Evolutionary conservation across 2,888 invertebrate genomes (phyloP), one percentile per base, ranked within the genome.

Genomic region (Sabatieria punctata): DNA sequence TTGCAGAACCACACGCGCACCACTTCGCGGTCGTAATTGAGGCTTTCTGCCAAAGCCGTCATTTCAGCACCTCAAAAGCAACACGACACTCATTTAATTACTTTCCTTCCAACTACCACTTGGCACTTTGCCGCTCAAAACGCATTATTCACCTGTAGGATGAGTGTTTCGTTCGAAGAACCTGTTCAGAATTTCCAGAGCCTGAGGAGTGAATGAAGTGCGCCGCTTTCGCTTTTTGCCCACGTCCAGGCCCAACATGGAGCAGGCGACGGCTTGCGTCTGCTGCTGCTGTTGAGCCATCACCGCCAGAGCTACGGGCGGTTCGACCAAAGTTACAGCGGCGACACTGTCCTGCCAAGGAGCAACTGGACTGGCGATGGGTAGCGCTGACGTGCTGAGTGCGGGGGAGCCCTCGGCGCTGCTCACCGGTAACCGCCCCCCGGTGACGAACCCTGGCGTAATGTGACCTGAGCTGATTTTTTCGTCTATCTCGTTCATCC

Each of bases 1-100:
- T 95, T 95, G 72, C 93, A 95, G 72, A 95, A 95, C 93, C 95
- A 95, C 71, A 95, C 93, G 68, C 93, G 75, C 62, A 95, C 91
- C 45, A 93, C 93, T 73, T 95, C 93, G 46, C 93, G 76, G 65
- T 93, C 93, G 70, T 93, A 93, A 56, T 91, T 91, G 48, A 95
- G 72, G 67, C 88, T 86, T 65, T 89, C 86, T 15, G 91, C 88
- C 55, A 93, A 72, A 36, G 85, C 85, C 19, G 91, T 93, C 66
- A 93, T 93, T 75, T 93, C 93, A 51, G 86, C 85, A 55, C 91
- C 91, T 91, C 54, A 22, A 56, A 72, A 38, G 74, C 67, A 46
- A 53, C 57, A 52, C 51, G 53, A 47, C 55, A 52, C 49, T 38
- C 35, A 27, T 52, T 13, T 19, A 21, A 22, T 38, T 22, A 43